phyloP scores from a whole-genome alignment of 1,140 invertebrate species.

The Bactericera cockerelli region DNA sequence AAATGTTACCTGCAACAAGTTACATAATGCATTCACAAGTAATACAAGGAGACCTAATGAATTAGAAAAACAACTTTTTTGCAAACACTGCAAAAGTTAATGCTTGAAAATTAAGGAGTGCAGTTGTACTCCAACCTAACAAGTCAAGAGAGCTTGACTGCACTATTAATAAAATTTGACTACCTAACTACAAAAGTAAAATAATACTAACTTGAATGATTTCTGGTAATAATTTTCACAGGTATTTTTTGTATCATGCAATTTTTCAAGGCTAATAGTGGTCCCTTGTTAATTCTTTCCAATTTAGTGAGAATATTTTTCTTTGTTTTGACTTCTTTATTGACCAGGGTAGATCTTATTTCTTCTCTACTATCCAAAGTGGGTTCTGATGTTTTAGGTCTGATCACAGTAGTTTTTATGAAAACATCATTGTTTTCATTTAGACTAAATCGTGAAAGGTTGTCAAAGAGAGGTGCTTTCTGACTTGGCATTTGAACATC shows the following conservation, averaged over 20 bases:
- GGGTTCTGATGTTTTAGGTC: not conserved
- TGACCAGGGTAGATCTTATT: not conserved
- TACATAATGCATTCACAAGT: not conserved
- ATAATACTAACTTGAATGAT: slow-evolving; percentile 4
- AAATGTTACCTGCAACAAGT: not conserved
- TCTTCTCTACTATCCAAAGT: not conserved
- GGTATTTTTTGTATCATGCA: not conserved
- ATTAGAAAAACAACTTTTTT: not conserved
- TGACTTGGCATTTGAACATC: not conserved
- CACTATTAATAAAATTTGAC: no score
- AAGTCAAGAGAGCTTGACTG: not conserved
- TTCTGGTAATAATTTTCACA: slow-evolving; percentile 1
- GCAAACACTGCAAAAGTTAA: not conserved
- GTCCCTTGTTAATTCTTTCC: not conserved
- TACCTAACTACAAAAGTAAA: no score
- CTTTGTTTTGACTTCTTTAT: not conserved
- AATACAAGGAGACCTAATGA: not conserved
- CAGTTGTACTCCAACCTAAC: not conserved
- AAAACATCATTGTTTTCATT: not conserved
- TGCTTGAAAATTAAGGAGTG: not conserved
- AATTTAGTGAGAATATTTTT: not conserved
- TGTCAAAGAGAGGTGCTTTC: not conserved
- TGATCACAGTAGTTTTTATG: not conserved
- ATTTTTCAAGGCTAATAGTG: slow-evolving; percentile 1
- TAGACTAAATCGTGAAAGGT: not conserved